Conservation (phyloP, 2,113 vertebrate species). For the Sceloporus undulatus region DNA sequence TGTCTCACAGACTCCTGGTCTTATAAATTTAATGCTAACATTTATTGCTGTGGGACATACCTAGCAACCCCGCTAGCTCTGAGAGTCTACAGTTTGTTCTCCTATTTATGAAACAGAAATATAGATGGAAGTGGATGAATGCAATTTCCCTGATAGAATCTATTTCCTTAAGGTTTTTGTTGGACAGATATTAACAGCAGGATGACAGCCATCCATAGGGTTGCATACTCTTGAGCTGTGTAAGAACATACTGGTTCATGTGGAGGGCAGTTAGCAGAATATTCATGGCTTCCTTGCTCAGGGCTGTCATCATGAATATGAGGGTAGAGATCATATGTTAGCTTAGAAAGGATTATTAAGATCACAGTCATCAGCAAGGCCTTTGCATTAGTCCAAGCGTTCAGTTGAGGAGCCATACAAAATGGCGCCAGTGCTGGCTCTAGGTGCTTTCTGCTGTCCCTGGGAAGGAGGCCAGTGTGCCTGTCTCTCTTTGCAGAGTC, state of each 20-base stretch:
- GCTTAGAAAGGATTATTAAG: neutral
- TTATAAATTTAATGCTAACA: neutral
- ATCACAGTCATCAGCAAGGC: neutral
- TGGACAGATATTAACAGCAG: neutral
- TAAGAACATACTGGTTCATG: accelerated
- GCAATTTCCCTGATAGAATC: neutral
- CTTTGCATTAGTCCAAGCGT: neutral
- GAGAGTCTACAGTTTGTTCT: neutral
- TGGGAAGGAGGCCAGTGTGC: neutral
- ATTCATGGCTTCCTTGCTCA: neutral
- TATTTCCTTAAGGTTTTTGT: neutral
- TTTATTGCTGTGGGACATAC: neutral
- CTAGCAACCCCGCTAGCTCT: no score
- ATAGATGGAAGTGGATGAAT: neutral
- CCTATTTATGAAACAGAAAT: neutral
- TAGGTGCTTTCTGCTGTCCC: neutral
- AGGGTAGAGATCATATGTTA: no score
- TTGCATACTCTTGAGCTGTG: no score
- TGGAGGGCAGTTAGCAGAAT: neutral
- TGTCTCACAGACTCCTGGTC: neutral
- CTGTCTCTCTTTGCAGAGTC: slow-evolving; percentile 1
- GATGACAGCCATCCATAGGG: accelerated
- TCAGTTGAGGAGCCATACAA: slow-evolving; percentile 3
- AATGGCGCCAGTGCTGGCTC: neutral
- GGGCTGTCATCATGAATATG: neutral